A percentile compares a stretch with the other conserved stretches of the same genome.
These are phyloP conservation scores for Lemur catta DNA, from an alignment of 2,797 vertebrate species.

Conservation along the genomic window DNA sequence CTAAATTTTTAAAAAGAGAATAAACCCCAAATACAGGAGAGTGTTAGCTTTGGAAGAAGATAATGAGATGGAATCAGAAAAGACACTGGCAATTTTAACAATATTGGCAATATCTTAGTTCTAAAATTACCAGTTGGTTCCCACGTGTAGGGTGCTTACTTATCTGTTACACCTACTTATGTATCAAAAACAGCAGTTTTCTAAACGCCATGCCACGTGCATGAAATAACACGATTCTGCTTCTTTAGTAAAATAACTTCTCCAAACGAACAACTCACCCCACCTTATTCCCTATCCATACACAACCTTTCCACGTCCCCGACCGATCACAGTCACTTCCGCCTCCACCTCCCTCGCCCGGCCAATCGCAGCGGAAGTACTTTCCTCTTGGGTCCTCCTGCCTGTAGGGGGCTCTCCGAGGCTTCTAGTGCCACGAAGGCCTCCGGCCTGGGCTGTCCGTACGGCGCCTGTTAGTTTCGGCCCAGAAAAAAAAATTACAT, in stretches of 20 bases:
- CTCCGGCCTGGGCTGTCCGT: constrained; percentile 39
- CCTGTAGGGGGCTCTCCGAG: constrained; percentile 37
- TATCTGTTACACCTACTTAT: background rate
- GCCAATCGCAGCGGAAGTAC: constrained; percentile 9
- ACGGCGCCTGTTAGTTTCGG: constrained; percentile 36
- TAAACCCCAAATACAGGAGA: background rate
- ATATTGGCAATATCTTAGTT: background rate
- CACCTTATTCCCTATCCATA: accelerated
- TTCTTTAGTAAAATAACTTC: background rate
- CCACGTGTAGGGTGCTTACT: background rate
- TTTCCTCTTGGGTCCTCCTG: constrained; percentile 51
- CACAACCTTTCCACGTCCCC: accelerated
- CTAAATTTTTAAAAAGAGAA: background rate
- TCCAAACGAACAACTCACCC: background rate
- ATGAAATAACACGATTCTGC: background rate
- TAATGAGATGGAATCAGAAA: background rate
- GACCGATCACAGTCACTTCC: background rate
- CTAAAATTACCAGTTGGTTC: background rate
- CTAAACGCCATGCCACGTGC: background rate
- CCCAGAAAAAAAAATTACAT: background rate
- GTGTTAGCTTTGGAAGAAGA: background rate
- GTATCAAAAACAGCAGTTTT: background rate
- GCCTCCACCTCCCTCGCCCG: background rate
- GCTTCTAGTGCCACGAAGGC: constrained; percentile 15
- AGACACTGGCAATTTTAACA: background rate